Evolutionary conservation across 1,140 invertebrate species (phyloP).

Genomic region (Callitettix versicolor): DNA sequence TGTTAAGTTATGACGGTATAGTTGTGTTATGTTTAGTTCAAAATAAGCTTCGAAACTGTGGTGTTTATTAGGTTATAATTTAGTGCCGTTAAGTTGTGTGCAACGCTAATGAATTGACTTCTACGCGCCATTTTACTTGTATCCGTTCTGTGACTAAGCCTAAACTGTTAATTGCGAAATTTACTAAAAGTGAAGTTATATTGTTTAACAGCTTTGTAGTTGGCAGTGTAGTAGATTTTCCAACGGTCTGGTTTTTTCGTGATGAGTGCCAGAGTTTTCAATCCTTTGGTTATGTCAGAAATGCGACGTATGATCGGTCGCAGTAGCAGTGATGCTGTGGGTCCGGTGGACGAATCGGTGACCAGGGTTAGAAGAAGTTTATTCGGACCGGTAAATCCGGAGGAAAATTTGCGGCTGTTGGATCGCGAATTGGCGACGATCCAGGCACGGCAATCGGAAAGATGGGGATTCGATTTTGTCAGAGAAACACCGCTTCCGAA

Average conservation of each 20-base stretch:
- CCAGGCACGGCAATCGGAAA: constrained; percentile 33
- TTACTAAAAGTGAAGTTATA: too few relatives aligned
- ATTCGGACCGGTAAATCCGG: constrained; percentile 43
- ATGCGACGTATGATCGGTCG: constrained; percentile 31
- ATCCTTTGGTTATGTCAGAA: constrained; percentile 39
- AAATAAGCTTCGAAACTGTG: not conserved
- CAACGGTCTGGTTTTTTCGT: not conserved
- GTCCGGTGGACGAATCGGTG: constrained; percentile 25
- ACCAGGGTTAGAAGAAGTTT: constrained; percentile 37
- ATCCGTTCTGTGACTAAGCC: too few relatives aligned
- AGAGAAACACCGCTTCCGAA: constrained; percentile 30
- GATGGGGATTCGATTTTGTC: constrained; percentile 41
- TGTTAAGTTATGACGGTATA: not conserved
- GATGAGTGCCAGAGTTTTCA: constrained; percentile 41
- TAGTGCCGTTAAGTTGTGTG: constrained; percentile 5
- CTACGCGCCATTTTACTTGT: too few relatives aligned
- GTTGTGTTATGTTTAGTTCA: not conserved
- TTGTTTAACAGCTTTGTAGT: too few relatives aligned
- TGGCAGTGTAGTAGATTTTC: not conserved
- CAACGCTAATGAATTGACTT: too few relatives aligned
- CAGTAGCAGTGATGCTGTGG: constrained; percentile 21
- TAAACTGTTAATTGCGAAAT: too few relatives aligned
- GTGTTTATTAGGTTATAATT: not conserved
- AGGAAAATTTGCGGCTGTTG: constrained; percentile 35
- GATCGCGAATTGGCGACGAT: constrained; percentile 36